These are phyloP conservation scores for Antheraea pernyi DNA, from an alignment of 1,140 invertebrate genomes.

Conservation along the genomic window DNA sequence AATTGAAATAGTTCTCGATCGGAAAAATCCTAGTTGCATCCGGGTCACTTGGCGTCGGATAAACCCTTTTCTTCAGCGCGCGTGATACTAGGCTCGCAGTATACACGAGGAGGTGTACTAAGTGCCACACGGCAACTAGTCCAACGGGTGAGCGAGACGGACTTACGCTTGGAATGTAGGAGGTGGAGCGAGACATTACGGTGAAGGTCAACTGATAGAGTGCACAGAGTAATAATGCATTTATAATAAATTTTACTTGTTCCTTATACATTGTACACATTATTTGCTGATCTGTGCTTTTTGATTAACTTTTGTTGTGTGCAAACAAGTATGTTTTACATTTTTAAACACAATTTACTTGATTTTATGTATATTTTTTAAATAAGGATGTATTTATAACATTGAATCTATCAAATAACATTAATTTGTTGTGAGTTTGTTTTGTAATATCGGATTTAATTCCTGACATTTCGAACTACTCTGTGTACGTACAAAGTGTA, in stretches of 20 bases:
- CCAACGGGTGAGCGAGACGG: conserved; percentile 51
- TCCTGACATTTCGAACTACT: conserved; percentile 26
- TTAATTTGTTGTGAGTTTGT: too few relatives aligned
- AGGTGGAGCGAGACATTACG: conserved; percentile 44
- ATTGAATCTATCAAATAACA: too few relatives aligned
- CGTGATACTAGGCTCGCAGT: conserved; percentile 74
- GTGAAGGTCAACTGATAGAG: conserved; percentile 73
- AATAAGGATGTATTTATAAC: background rate
- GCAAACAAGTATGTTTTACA: too few relatives aligned
- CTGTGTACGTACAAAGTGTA: conserved; percentile 30
- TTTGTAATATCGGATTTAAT: background rate
- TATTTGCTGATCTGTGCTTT: background rate
- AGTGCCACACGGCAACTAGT: conserved; percentile 28
- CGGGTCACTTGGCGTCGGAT: conserved; percentile 70
- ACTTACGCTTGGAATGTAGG: conserved; percentile 62
- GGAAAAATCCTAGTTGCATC: conserved; percentile 64
- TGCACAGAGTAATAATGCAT: conserved; percentile 42
- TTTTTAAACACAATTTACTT: too few relatives aligned
- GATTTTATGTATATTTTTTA: background rate
- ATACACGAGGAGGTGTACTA: conserved; percentile 52
- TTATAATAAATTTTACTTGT: background rate
- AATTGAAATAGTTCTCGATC: conserved; percentile 46
- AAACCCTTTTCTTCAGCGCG: conserved; percentile 79
- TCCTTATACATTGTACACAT: background rate
- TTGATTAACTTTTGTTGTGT: too few relatives aligned